phyloP scores from a whole-genome alignment of 2,113 vertebrate genomes.

The Microtus richardsoni region DNA sequence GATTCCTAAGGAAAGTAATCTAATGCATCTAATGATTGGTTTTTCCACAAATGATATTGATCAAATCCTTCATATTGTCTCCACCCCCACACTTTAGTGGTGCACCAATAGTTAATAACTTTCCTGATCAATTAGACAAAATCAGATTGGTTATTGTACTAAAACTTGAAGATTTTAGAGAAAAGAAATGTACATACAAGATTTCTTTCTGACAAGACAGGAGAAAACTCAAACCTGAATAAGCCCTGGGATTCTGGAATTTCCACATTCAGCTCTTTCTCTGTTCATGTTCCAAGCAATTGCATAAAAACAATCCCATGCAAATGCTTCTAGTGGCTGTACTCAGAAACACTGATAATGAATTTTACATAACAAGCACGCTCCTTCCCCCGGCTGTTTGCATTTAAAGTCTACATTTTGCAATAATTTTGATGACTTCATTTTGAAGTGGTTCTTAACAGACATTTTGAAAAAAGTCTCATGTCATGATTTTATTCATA shows the following conservation, averaged over 20 bases:
- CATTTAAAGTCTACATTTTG: conserved; percentile 77
- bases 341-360: conserved; percentile 66
- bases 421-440: conserved; percentile 81
- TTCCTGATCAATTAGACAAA: conserved; percentile 16
- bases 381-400: conserved; percentile 66
- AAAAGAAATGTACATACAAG: background rate
- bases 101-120: background rate
- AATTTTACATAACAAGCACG: conserved; percentile 68
- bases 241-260: conserved; percentile 34
- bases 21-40: background rate
- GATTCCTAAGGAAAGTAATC: conserved; percentile 9
- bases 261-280: conserved; percentile 56
- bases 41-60: background rate
- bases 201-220: conserved; percentile 35
- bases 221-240: background rate
- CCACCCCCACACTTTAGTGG: background rate
- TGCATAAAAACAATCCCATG: conserved; percentile 61
- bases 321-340: conserved; percentile 62
- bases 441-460: conserved; percentile 74
- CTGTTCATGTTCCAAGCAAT: conserved; percentile 62
- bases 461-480: conserved; percentile 75
- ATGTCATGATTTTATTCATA: conserved; percentile 80
- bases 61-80: background rate
- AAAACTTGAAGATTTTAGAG: conserved; percentile 21
- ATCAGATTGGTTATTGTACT: background rate